A percentile compares a stretch with the other conserved stretches of the same genome.
Evolutionary conservation across 2,888 invertebrate genomes (phyloP).

Genomic region (Drosophila quinaria): DNA sequence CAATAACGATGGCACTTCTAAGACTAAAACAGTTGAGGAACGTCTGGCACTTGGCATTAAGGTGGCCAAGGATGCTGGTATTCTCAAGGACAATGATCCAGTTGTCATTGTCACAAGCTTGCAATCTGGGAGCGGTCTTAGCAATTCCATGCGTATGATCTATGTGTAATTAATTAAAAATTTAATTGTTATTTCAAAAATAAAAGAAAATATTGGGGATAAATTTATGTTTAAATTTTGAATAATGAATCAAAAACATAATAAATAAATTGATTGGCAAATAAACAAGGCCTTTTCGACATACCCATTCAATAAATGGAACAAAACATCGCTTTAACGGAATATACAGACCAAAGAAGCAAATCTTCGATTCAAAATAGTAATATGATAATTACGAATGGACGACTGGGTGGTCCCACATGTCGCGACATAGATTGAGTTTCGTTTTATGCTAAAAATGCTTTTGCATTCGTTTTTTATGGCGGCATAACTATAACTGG

Average conservation of each 20-base stretch:
- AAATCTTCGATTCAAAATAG: constrained; percentile 33
- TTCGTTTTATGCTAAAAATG: constrained; percentile 63
- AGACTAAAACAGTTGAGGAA: constrained; percentile 88
- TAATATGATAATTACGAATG: constrained; percentile 36
- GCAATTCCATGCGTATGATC: constrained; percentile 97
- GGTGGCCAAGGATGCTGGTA: constrained; percentile 93
- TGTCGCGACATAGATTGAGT: constrained; percentile 48
- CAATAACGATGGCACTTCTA: constrained; percentile 86
- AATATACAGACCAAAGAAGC: constrained; percentile 8
- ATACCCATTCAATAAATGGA: constrained; percentile 33
- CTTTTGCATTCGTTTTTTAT: constrained; percentile 64
- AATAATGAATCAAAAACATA: background rate
- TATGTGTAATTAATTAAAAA: constrained; percentile 86
- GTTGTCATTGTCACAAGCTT: constrained; percentile 97
- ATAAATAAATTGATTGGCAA: background rate
- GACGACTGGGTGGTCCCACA: constrained; percentile 71
- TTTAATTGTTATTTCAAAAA: background rate
- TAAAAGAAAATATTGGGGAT: background rate
- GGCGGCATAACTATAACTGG: constrained; percentile 67
- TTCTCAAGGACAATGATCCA: constrained; percentile 94
- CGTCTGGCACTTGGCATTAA: constrained; percentile 92
- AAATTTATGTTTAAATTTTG: background rate
- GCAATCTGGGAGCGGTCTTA: constrained; percentile 96
- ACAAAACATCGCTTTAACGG: constrained; percentile 24
- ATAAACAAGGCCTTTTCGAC: background rate